Evolutionary conservation across 2,797 vertebrate species (phyloP).

Genomic region (Intellagama lesueurii): DNA sequence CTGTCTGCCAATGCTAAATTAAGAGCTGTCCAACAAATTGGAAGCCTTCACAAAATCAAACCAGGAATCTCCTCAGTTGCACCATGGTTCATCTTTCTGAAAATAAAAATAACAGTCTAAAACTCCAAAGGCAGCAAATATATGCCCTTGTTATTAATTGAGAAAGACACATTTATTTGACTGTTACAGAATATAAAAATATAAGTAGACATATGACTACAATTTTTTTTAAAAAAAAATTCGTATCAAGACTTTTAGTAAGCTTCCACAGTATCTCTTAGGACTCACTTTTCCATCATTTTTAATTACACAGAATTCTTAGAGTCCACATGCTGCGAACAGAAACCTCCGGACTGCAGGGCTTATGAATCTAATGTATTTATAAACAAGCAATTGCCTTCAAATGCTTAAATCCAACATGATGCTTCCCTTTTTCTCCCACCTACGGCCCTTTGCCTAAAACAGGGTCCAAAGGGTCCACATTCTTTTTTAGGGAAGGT

Average conservation of each 20-base stretch:
- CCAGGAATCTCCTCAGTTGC: constrained; percentile 56
- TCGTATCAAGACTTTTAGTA: constrained; percentile 66
- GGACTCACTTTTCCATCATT: constrained; percentile 56
- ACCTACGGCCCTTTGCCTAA: too few species aligned
- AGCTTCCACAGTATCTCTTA: constrained; percentile 61
- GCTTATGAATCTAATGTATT: neutral
- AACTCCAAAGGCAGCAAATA: constrained; percentile 69
- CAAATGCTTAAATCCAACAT: neutral
- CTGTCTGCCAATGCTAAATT: constrained; percentile 68
- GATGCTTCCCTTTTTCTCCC: neutral
- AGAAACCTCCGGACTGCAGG: neutral
- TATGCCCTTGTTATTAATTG: constrained; percentile 65
- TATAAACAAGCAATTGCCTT: neutral
- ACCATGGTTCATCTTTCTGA: constrained; percentile 37
- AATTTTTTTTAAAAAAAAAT: constrained; percentile 67
- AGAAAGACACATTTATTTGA: constrained; percentile 71
- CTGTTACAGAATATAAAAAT: constrained; percentile 67
- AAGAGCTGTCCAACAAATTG: constrained; percentile 55
- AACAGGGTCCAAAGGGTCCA: too few species aligned
- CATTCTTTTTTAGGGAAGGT: too few species aligned
- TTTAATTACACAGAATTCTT: constrained; percentile 65
- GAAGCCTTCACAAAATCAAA: constrained; percentile 64
- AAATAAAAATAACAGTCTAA: constrained; percentile 52
- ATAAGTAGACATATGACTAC: constrained; percentile 65
- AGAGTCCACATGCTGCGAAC: constrained; percentile 36